phyloP scores from a whole-genome alignment of 2,888 invertebrate species.

The Julus scandinavius region DNA sequence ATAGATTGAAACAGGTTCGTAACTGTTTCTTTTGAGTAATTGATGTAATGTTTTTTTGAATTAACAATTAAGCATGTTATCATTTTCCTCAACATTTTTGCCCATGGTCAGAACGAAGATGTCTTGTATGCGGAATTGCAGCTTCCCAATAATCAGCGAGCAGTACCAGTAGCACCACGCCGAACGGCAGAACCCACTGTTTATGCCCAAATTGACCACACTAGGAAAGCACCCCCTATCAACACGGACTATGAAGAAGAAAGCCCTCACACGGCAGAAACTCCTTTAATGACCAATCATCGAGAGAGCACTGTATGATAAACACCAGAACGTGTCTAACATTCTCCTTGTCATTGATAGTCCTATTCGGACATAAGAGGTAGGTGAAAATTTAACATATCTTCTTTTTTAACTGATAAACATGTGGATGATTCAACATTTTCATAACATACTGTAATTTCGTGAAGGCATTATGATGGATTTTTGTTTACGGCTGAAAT shows the following conservation, averaged over 20 bases:
- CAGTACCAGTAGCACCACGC: slow-evolving; percentile 61
- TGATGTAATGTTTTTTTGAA: background rate
- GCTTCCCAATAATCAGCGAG: slow-evolving; percentile 69
- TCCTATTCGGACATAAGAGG: slow-evolving; percentile 41
- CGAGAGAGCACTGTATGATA: slow-evolving; percentile 62
- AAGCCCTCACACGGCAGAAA: slow-evolving; percentile 58
- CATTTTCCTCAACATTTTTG: background rate
- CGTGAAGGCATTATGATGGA: no score
- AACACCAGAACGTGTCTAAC: slow-evolving; percentile 7
- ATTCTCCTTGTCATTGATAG: slow-evolving; percentile 21
- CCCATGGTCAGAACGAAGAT: slow-evolving; percentile 67
- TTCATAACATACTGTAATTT: no score
- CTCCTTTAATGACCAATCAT: slow-evolving; percentile 59
- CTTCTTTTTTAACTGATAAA: no score
- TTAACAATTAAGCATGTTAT: no score
- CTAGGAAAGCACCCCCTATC: slow-evolving; percentile 63
- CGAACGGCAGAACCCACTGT: slow-evolving; percentile 72
- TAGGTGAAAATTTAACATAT: background rate
- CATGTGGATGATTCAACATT: no score
- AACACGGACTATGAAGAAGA: slow-evolving; percentile 62
- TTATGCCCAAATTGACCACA: slow-evolving; percentile 78
- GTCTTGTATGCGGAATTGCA: slow-evolving; percentile 75
- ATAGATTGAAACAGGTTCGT: slow-evolving; percentile 54
- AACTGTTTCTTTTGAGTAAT: slow-evolving; percentile 25
- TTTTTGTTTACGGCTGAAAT: no score